A percentile compares a stretch with the other conserved stretches of the same genome.
Evolutionary conservation across 2,113 vertebrate species (phyloP).

Genomic region (Petrocephalus microphthalmus): DNA sequence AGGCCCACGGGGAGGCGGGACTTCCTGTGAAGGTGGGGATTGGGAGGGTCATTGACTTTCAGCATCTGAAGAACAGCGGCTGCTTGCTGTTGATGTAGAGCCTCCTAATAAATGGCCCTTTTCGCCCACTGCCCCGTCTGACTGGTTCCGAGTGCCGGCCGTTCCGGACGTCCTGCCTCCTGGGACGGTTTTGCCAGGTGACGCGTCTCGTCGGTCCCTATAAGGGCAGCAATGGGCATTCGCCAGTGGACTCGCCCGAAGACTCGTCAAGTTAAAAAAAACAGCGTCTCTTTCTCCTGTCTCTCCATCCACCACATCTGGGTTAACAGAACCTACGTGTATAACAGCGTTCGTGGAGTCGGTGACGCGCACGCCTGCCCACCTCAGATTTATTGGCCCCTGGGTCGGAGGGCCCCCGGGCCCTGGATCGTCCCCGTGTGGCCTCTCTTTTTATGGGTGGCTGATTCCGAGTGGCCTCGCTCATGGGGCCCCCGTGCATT

Average conservation of each 20-base stretch:
- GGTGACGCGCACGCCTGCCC: conserved; percentile 8
- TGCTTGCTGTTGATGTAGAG: neutral
- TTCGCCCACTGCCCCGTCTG: neutral
- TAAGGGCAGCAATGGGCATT: neutral
- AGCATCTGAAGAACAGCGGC: neutral
- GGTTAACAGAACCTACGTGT: neutral
- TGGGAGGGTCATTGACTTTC: neutral
- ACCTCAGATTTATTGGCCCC: conserved; percentile 31
- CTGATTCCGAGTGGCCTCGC: conserved; percentile 16
- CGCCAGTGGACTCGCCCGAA: neutral
- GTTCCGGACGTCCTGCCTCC: neutral
- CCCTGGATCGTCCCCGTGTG: neutral
- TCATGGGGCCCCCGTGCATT: conserved; percentile 18
- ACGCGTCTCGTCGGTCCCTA: neutral
- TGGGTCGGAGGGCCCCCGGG: neutral
- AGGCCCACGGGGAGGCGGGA: neutral
- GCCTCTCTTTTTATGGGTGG: neutral
- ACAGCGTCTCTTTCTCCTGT: neutral
- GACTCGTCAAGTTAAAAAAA: neutral
- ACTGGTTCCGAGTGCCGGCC: neutral
- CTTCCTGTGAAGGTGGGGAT: neutral
- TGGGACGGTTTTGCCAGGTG: neutral
- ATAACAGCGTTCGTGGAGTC: conserved; percentile 10
- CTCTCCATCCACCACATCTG: neutral
- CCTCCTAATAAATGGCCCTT: neutral